Conservation (phyloP, 2,113 vertebrate genomes). For the Salvelinus sp. region DNA sequence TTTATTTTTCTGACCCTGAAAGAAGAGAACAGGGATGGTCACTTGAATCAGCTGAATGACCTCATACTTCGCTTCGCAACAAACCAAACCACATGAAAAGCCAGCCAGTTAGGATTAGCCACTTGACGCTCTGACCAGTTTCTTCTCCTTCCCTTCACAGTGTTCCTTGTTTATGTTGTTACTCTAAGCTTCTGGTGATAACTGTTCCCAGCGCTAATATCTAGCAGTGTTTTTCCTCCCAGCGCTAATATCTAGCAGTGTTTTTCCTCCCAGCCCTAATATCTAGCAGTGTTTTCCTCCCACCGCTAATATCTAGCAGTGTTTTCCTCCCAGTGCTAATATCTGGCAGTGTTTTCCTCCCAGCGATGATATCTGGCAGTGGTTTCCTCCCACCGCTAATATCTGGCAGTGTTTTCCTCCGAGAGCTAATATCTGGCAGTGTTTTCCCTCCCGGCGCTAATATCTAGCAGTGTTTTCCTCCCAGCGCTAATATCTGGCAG, state of each 20-base stretch:
- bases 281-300: too few species aligned
- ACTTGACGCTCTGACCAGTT: slow-evolving; percentile 14
- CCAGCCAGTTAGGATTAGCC: not conserved
- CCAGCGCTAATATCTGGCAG: slow-evolving; percentile 16
- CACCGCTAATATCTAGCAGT: too few species aligned
- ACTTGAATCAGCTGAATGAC: slow-evolving; percentile 12
- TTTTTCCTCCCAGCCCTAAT: too few species aligned
- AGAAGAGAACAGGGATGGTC: not conserved
- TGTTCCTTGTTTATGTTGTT: slow-evolving; percentile 24
- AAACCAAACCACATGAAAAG: not conserved
- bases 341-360: too few species aligned
- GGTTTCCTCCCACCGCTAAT: too few species aligned
- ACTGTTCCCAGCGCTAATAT: slow-evolving; percentile 30
- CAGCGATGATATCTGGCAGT: too few species aligned
- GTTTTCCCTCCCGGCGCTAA: too few species aligned
- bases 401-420: too few species aligned
- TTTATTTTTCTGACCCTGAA: not conserved
- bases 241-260: too few species aligned
- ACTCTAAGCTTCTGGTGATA: slow-evolving; percentile 41
- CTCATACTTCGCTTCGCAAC: not conserved
- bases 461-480: not conserved
- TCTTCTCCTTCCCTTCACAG: slow-evolving; percentile 5
- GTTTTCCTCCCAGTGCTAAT: too few species aligned
- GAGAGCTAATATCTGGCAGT: too few species aligned
- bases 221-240: slow-evolving; percentile 20